phyloP scores from a whole-genome alignment of 1,140 invertebrate species.

The Drosophila pseudoananassae region DNA sequence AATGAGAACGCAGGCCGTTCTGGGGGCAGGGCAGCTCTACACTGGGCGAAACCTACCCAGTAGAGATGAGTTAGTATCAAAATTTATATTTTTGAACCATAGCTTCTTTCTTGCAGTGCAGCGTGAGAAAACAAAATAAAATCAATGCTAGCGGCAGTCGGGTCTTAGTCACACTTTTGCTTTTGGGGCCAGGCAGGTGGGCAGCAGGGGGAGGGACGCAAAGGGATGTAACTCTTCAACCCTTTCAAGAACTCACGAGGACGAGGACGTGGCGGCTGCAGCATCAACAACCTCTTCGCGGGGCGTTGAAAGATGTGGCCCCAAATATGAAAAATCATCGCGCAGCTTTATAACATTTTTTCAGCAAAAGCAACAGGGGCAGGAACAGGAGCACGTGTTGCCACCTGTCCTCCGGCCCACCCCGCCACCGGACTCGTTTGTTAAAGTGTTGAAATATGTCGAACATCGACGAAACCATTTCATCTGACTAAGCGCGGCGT shows the following conservation, averaged over 20 bases:
- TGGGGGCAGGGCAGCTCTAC: conserved; percentile 31
- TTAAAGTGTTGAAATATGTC: conserved; percentile 79
- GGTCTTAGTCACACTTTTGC: conserved; percentile 65
- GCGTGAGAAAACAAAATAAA: conserved; percentile 57
- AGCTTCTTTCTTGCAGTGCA: neutral
- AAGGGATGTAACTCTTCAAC: conserved; percentile 49
- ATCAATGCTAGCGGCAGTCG: conserved; percentile 61
- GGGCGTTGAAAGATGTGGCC: conserved; percentile 66
- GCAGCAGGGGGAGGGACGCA: neutral
- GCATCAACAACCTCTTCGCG: conserved; percentile 23
- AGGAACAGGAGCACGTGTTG: conserved; percentile 37
- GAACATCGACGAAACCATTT: conserved; percentile 78
- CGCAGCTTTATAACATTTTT: conserved; percentile 41
- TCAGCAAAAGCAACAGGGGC: conserved; percentile 15
- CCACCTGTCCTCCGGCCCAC: conserved; percentile 12
- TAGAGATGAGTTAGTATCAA: too few relatives aligned
- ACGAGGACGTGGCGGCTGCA: conserved; percentile 38
- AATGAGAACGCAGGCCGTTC: conserved; percentile 64
- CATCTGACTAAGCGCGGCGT: conserved; percentile 60
- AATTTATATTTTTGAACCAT: neutral
- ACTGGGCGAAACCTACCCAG: conserved; percentile 11
- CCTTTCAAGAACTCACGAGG: conserved; percentile 63
- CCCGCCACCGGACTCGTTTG: conserved; percentile 20
- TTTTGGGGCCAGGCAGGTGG: conserved; percentile 24
- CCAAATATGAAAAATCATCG: conserved; percentile 76